These are phyloP conservation scores for Hiodon alosoides DNA, from an alignment of 2,113 vertebrate genomes.

Conservation along the genomic window DNA sequence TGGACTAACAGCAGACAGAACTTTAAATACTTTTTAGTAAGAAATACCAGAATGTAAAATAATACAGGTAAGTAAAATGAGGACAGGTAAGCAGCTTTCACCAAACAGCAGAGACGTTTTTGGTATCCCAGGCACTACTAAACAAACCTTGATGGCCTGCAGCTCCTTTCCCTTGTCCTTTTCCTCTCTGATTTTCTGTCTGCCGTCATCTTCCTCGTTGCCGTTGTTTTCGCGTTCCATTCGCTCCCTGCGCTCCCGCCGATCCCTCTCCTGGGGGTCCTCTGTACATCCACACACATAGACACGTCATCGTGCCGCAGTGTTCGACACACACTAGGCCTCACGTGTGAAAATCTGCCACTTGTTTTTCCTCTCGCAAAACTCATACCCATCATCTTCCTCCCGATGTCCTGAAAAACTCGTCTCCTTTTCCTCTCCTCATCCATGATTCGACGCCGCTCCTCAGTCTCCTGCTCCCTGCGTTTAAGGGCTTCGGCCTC, in stretches of 20 bases:
- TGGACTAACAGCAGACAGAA: no score
- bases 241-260: constrained; percentile 82
- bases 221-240: constrained; percentile 94
- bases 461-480: constrained; percentile 79
- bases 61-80: no score
- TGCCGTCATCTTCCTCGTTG: constrained; percentile 86
- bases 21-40: no score
- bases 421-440: constrained; percentile 92
- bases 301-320: background rate
- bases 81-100: no score
- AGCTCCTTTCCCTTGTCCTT: constrained; percentile 96
- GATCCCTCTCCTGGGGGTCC: constrained; percentile 91
- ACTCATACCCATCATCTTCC: constrained; percentile 88
- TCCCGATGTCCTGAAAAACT: constrained; percentile 89
- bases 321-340: background rate
- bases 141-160: constrained; percentile 83
- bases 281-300: constrained; percentile 57
- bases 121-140: background rate
- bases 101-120: no score
- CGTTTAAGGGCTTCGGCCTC: constrained; percentile 88
- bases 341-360: background rate
- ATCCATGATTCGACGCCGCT: constrained; percentile 74
- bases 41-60: no score
- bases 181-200: constrained; percentile 91
- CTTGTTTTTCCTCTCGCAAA: background rate